Conservation (phyloP, 2,888 invertebrate species). For the Lithosia quadra region DNA sequence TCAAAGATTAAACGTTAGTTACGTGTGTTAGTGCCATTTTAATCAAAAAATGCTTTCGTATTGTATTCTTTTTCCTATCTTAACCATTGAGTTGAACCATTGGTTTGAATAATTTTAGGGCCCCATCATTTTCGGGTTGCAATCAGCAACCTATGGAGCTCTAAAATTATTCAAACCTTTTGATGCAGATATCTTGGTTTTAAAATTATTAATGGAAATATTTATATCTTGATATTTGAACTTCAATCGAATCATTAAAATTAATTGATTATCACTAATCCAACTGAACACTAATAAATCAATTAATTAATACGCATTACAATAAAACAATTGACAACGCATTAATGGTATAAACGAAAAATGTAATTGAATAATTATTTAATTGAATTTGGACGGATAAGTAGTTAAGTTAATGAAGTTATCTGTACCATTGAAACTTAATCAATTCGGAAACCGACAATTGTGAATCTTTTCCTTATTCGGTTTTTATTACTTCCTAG, state of each 20-base stretch:
- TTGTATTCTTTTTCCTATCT: too few relatives aligned
- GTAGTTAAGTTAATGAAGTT: constrained; percentile 38
- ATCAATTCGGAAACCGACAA: constrained; percentile 59
- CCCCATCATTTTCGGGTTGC: too few relatives aligned
- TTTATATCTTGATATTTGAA: not conserved
- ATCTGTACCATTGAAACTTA: constrained; percentile 52
- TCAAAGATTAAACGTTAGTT: constrained; percentile 15
- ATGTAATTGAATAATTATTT: constrained; percentile 46
- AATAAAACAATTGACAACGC: constrained; percentile 37
- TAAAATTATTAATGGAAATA: not conserved
- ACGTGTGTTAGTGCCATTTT: not conserved
- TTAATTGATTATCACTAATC: constrained; percentile 9
- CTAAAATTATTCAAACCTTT: not conserved
- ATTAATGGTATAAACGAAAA: constrained; percentile 36
- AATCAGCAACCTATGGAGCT: too few relatives aligned
- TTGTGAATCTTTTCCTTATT: constrained; percentile 58
- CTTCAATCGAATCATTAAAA: not conserved
- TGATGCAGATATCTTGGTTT: not conserved
- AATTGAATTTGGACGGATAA: constrained; percentile 44
- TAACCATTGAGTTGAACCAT: too few relatives aligned
- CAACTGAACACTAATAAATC: not conserved
- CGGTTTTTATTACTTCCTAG: constrained; percentile 52
- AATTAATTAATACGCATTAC: constrained; percentile 30
- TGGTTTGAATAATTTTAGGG: too few relatives aligned
- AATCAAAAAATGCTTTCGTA: not conserved